These are phyloP conservation scores for Lophura swinhoii DNA, from an alignment of 2,797 vertebrate species.

Conservation along the genomic window DNA sequence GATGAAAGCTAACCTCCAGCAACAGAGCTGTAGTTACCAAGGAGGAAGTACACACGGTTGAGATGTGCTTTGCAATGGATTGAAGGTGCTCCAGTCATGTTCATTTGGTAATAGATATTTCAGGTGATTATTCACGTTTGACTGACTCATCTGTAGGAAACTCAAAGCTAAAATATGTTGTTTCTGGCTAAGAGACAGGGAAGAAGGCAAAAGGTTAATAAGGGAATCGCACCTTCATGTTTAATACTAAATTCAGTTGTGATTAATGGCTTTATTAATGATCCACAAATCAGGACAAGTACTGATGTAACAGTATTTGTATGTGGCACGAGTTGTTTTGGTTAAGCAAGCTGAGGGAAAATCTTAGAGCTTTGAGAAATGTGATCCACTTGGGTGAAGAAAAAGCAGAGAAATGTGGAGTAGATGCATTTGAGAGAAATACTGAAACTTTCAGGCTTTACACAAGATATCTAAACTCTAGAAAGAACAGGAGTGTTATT, in stretches of 20 bases:
- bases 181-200: conserved; percentile 12
- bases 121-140: conserved; percentile 12
- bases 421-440: neutral
- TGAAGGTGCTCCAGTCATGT: neutral
- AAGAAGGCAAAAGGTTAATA: conserved; percentile 66
- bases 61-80: neutral
- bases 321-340: neutral
- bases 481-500: neutral
- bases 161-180: conserved; percentile 20
- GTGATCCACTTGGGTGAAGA: neutral
- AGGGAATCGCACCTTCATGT: conserved; percentile 52
- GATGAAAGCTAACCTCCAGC: neutral
- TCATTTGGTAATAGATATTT: neutral
- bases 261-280: conserved; percentile 64
- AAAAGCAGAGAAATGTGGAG: neutral
- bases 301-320: conserved; percentile 16
- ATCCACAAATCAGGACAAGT: conserved; percentile 27
- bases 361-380: neutral
- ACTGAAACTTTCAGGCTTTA: neutral
- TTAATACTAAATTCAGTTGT: conserved; percentile 51
- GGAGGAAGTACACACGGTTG: neutral
- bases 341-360: neutral
- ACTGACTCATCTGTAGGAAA: conserved; percentile 17
- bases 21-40: neutral
- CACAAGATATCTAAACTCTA: neutral